These are phyloP conservation scores for Anas platyrhynchos DNA, from an alignment of 2,113 vertebrate genomes.

Conservation along the genomic window DNA sequence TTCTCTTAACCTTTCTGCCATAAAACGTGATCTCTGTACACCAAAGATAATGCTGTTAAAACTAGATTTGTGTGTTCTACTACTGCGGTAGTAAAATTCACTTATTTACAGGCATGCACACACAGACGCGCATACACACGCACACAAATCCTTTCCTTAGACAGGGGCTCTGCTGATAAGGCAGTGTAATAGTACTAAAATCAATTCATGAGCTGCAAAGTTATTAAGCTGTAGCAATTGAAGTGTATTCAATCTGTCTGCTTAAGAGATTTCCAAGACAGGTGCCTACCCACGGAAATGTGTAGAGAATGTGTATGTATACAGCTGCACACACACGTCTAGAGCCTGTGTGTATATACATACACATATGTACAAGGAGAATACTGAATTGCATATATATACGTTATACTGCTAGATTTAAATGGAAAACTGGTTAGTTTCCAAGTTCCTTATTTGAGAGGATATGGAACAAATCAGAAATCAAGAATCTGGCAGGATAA, in stretches of 20 bases:
- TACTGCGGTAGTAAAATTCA: not conserved
- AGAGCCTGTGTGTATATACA: not conserved
- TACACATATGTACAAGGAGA: not conserved
- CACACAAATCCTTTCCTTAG: slow-evolving; percentile 31
- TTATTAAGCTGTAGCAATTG: slow-evolving; percentile 40
- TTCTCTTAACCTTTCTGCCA: not conserved
- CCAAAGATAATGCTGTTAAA: not conserved
- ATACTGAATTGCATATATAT: no score
- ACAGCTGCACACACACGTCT: not conserved
- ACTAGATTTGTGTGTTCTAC: not conserved
- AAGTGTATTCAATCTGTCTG: not conserved
- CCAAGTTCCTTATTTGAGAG: not conserved
- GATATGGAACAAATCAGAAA: not conserved
- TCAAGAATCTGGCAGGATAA: not conserved
- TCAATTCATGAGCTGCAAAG: slow-evolving; percentile 38
- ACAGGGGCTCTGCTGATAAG: slow-evolving; percentile 37
- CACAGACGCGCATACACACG: not conserved
- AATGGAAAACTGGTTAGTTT: not conserved
- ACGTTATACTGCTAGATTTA: not conserved
- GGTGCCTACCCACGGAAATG: not conserved
- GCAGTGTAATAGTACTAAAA: slow-evolving; percentile 24
- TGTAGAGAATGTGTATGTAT: not conserved
- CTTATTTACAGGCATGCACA: slow-evolving; percentile 2
- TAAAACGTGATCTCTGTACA: not conserved
- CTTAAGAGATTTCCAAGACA: slow-evolving; percentile 9